Conservation (phyloP, 2,113 vertebrate species). For the Micromys minutus region DNA sequence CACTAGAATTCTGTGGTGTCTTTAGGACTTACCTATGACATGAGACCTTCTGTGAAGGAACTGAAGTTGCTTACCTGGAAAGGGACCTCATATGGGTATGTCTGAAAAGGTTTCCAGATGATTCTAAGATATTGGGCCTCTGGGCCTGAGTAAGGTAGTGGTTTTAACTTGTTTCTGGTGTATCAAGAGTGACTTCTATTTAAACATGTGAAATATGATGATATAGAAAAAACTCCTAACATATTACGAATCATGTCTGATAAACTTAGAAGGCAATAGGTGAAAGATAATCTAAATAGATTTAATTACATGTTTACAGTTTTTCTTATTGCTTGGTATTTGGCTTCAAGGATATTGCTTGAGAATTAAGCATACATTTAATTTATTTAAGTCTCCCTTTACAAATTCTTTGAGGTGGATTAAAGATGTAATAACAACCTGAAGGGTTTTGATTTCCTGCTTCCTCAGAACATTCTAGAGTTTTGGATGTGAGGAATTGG, state of each 20-base stretch:
- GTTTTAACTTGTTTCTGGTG: not conserved
- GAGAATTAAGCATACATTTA: slow-evolving; percentile 8
- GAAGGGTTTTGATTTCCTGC: not conserved
- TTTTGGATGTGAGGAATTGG: not conserved
- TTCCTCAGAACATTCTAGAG: not conserved
- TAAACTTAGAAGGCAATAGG: not conserved
- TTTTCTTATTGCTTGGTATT: slow-evolving; percentile 44
- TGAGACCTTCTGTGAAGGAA: not conserved
- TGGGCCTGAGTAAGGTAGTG: not conserved
- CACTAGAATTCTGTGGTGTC: not conserved
- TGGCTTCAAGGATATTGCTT: not conserved
- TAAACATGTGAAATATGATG: not conserved
- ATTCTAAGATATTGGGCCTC: not conserved
- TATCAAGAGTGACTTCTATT: not conserved
- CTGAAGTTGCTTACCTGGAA: not conserved
- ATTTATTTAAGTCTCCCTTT: not conserved
- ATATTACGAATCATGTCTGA: not conserved
- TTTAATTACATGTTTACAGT: not conserved
- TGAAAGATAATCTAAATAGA: not conserved
- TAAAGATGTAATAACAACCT: not conserved
- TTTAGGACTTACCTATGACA: not conserved
- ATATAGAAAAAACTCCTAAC: not conserved
- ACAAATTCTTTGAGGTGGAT: not conserved
- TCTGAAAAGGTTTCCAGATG: not conserved
- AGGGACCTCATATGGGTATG: too few species aligned